phyloP scores from a whole-genome alignment of 2,113 vertebrate genomes.

The Alectura lathami region DNA sequence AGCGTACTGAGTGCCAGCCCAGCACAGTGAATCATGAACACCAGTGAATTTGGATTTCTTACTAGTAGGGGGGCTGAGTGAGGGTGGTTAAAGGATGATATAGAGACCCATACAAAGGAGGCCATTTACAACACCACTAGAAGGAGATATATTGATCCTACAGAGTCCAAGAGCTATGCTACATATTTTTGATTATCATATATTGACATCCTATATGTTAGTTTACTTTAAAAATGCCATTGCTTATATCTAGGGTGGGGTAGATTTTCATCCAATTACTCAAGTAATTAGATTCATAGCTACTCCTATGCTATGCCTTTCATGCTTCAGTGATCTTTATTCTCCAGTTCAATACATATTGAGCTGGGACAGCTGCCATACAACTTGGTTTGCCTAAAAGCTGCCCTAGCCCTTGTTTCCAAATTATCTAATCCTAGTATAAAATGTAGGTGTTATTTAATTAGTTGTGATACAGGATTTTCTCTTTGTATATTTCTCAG shows the following conservation, averaged over 20 bases:
- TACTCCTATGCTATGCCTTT: not conserved
- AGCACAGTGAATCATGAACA: not conserved
- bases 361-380: constrained; percentile 45
- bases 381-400: not conserved
- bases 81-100: not conserved
- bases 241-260: not conserved
- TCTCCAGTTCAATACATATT: constrained; percentile 46
- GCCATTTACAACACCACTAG: not conserved
- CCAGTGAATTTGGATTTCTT: not conserved
- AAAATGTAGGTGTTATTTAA: not conserved
- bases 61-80: not conserved
- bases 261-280: constrained; percentile 22
- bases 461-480: not conserved
- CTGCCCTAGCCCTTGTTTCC: not conserved
- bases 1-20: not conserved
- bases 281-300: constrained; percentile 42
- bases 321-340: constrained; percentile 39
- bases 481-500: not conserved
- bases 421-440: not conserved
- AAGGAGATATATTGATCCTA: not conserved
- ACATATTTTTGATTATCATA: not conserved
- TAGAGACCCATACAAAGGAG: not conserved
- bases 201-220: constrained; percentile 1
- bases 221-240: not conserved
- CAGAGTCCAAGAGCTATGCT: not conserved